Evolutionary conservation across 1,140 invertebrate genomes (phyloP).

Genomic region (Laupala kohalensis): DNA sequence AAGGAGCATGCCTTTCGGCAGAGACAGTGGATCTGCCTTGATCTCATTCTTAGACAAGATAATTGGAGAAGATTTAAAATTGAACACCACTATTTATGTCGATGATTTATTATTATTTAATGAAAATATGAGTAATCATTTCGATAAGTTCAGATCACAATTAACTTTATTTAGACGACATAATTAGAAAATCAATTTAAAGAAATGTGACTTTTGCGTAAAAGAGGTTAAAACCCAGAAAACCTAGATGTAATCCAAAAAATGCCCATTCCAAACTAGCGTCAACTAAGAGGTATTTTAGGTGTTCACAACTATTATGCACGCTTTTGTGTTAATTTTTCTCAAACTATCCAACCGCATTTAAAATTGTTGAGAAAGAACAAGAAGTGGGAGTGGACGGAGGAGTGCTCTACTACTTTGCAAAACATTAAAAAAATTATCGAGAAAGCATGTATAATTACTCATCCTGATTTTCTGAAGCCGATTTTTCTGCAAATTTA

Average conservation of each 20-base stretch:
- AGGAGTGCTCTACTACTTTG: background rate
- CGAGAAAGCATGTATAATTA: background rate
- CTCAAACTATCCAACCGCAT: background rate
- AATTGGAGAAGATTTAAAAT: background rate
- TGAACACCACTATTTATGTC: background rate
- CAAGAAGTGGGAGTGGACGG: background rate
- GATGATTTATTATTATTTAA: no score
- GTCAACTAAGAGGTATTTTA: background rate
- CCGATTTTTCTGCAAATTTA: background rate
- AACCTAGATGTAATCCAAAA: background rate
- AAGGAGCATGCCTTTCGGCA: background rate
- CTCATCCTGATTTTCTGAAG: background rate
- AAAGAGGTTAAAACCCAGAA: background rate
- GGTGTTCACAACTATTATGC: background rate
- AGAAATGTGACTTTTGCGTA: background rate
- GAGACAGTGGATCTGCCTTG: background rate
- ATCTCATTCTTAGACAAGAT: background rate
- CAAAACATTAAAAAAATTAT: background rate
- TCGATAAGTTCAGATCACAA: background rate
- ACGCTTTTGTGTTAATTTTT: background rate
- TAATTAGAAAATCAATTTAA: background rate
- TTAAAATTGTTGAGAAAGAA: background rate
- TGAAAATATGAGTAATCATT: no score
- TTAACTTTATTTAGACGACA: background rate
- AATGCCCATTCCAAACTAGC: background rate